Conservation (phyloP, 2,113 vertebrate genomes). For the Argyrosomus japonicus region DNA sequence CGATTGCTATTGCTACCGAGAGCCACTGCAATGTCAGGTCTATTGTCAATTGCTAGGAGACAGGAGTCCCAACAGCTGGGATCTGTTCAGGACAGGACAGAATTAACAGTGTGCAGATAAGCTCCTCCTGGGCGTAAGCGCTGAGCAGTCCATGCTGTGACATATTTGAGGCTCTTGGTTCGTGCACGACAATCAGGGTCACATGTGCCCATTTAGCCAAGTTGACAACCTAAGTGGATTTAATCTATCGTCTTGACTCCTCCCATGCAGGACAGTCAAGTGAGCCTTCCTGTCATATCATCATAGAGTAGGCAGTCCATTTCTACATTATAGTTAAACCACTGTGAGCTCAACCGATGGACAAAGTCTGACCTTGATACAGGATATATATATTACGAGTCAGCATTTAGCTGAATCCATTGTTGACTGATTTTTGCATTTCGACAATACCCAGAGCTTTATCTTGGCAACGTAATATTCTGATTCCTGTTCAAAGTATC, state of each 20-base stretch:
- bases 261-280: constrained; percentile 49
- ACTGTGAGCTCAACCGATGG: neutral
- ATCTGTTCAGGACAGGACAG: constrained; percentile 62
- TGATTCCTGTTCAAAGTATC: neutral
- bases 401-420: neutral
- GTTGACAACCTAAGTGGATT: constrained; percentile 71
- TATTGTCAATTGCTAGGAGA: constrained; percentile 16
- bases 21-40: neutral
- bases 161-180: constrained; percentile 57
- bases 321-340: neutral
- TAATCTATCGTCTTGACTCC: constrained; percentile 59
- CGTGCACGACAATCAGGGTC: constrained; percentile 60
- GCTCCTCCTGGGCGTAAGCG: constrained; percentile 62
- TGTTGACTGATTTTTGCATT: neutral
- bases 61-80: constrained; percentile 46
- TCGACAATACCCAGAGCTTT: neutral
- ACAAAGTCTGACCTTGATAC: neutral
- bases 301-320: constrained; percentile 4
- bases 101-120: constrained; percentile 74
- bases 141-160: constrained; percentile 46
- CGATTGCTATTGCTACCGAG: neutral
- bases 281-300: constrained; percentile 38
- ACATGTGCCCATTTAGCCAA: constrained; percentile 64
- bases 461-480: neutral
- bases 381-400: neutral